Percentiles rank a stretch among this genome's conserved stretches.
phyloP scores from a whole-genome alignment of 2,888 invertebrate genomes.

The Tuta absoluta region DNA sequence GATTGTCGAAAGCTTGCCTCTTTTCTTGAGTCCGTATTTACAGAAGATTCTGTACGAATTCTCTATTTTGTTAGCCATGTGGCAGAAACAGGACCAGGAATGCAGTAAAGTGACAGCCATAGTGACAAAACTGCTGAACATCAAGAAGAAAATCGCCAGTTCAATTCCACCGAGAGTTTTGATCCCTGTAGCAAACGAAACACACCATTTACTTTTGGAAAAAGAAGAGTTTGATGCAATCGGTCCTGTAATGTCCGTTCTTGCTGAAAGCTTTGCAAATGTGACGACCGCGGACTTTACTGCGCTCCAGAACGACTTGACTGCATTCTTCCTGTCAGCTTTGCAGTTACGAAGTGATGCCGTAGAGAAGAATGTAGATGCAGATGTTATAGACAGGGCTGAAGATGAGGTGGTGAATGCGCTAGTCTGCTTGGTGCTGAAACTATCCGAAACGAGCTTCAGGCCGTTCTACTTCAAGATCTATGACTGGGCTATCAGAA shows the following conservation, averaged over 20 bases:
- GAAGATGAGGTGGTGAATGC: conserved; percentile 89
- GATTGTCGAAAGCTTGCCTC: conserved; percentile 89
- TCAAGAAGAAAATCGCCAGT: conserved; percentile 85
- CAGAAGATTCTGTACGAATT: conserved; percentile 85
- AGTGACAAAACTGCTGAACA: conserved; percentile 80
- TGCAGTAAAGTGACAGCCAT: conserved; percentile 78
- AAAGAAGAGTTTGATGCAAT: conserved; percentile 83
- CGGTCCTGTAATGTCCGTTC: conserved; percentile 86
- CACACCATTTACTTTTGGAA: conserved; percentile 83
- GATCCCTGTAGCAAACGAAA: conserved; percentile 86
- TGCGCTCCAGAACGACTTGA: conserved; percentile 84
- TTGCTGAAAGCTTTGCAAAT: conserved; percentile 86
- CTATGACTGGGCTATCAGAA: conserved; percentile 91
- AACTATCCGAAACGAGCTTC: conserved; percentile 94
- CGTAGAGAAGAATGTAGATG: conserved; percentile 54
- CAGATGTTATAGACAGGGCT: conserved; percentile 76
- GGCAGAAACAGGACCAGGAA: conserved; percentile 72
- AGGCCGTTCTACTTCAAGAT: conserved; percentile 93
- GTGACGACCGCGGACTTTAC: conserved; percentile 84
- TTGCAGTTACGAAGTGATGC: conserved; percentile 85
- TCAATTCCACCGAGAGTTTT: conserved; percentile 88
- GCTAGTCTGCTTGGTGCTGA: conserved; percentile 89
- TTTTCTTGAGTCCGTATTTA: conserved; percentile 93
- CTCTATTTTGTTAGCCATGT: conserved; percentile 80
- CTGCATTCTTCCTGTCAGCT: conserved; percentile 87